These are phyloP conservation scores for Drosophila varians DNA, from an alignment of 1,140 invertebrate genomes.

Conservation along the genomic window DNA sequence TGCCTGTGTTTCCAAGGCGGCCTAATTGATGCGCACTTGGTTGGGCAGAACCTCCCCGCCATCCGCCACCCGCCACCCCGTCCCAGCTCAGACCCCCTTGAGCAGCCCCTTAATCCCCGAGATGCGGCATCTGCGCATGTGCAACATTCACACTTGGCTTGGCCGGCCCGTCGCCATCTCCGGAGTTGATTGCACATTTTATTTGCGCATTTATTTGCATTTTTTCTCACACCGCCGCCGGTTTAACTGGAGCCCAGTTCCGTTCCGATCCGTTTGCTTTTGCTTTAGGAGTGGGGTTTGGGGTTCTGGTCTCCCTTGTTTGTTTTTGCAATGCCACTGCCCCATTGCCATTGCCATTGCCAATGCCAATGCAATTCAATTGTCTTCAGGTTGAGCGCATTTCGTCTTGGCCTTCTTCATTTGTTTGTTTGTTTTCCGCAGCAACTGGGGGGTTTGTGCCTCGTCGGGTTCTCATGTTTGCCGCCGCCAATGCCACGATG, in stretches of 20 bases:
- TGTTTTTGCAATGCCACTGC: constrained; percentile 29
- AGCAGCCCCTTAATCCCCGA: background rate
- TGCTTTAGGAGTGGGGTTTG: background rate
- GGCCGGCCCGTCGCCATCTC: constrained; percentile 61
- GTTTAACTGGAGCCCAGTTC: constrained; percentile 2
- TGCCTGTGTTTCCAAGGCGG: constrained; percentile 65
- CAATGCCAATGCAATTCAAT: constrained; percentile 71
- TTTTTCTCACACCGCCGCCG: constrained; percentile 72
- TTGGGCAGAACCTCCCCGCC: too few species aligned
- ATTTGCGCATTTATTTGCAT: constrained; percentile 82
- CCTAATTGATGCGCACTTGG: constrained; percentile 79
- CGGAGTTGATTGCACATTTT: constrained; percentile 77
- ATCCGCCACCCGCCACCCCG: background rate
- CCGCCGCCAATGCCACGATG: constrained; percentile 36
- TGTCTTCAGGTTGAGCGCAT: constrained; percentile 63
- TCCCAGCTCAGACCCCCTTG: background rate
- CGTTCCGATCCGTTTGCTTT: background rate
- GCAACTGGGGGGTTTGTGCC: constrained; percentile 36
- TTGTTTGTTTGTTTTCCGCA: constrained; percentile 55
- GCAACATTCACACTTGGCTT: constrained; percentile 77
- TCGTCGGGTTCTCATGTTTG: constrained; percentile 65
- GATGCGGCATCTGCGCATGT: constrained; percentile 60
- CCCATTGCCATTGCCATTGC: constrained; percentile 11
- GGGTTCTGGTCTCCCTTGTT: constrained; percentile 23
- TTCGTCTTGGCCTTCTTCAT: constrained; percentile 48